Evolutionary conservation across 2,113 vertebrate genomes (phyloP), one percentile per base, ranked within the genome.

Genomic region (Phocoena phocoena): DNA sequence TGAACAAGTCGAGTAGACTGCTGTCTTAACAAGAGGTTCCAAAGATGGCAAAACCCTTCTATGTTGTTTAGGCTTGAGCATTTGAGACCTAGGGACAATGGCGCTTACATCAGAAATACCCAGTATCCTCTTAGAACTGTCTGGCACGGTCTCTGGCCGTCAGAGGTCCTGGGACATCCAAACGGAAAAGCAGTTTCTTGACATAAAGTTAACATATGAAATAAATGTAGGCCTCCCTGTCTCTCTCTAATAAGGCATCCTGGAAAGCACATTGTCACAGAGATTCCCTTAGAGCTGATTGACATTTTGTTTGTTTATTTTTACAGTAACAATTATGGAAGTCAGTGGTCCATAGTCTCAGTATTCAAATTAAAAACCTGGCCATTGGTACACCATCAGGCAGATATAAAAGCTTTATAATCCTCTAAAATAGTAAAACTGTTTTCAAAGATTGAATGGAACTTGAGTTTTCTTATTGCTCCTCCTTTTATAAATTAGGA

Each of bases 301-400:
- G 44, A 77, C 31, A 15, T 55, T 95, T 47, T 33, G 31, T 76
- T 47, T 89, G 33, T 90, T 36, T 71, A 71, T 36, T 91, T 88
- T 62, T 60, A 73, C 10, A 76, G 44, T 60, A 74, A 76, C 2
- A 58, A 8, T 73, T n/a, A 89, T 85, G 12, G 23, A 67, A 73
- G 67, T 36, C 9, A 76, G 8, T 76, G 26, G 20, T 63, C 70
- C 63, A 82, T 86, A 91, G 21, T 91, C 58, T 90, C 62, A 88
- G 53, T 62, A 89, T 41, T 93, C 60, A 93, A 74, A 96, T 93
- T 93, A 73, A 89, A 92, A 95, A 58, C 36, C 28, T 76, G 44
- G 41, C 70, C 15, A 65, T 65, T 92, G 90, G 47, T 55, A 33
- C 47, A 90, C 18, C 21, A 47, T 90, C 18, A 86, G 81, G 85